Base-by-base conservation (phyloP, 2,797 vertebrate species). In the Sternarchorhynchus goeldii region DNA sequence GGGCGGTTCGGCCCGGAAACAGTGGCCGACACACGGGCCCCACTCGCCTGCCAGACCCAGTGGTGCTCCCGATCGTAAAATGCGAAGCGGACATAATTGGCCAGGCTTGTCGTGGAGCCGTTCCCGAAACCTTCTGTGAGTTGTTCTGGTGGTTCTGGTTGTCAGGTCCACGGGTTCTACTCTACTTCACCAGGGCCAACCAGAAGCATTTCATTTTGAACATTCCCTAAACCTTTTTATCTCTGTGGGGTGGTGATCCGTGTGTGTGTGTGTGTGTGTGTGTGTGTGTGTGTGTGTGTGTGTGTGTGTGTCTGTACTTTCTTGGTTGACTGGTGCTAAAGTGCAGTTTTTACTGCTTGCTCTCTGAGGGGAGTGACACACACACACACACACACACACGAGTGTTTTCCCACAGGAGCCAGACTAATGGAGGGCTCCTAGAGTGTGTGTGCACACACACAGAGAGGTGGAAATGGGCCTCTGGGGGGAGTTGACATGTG, bases 391-490 rank as follows among this genome's bases (percentile, higher is more conserved):
- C 75, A 36, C 41, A 45, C 72, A 75, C 73, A 80, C 75, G 76
- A 76, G 67, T 12, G 3, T 12, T 50, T 62, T 78, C 81, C 57
- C 66, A 76, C 58, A 82, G 72, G 63, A 70, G 72, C 66, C 65
- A 53, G 70, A 75, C 79, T 82, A 80, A 83, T 80, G 68, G 80
- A 76, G 77, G 76, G 68, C 62, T 80, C 78, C 82, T 72, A 78
- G 75, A 73, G 63, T 56, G 21, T 39, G 18, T 53, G 67, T 76
- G 64, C 77, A 34, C 25, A 25, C 17, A 59, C 76, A 70, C 62
- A 57, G 45, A 60, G 34, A 75, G 36, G 62, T 59, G 17, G 75
- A 69, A 68, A 79, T 5, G 59, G 58, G 67, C 58, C 73, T 34
- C 68, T 10, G 50, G 63, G 70, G 66, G 34, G 29, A 53, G 18